Percentiles rank a stretch among this genome's conserved stretches.
Evolutionary conservation across 2,888 invertebrate species (phyloP).

Genomic region (Cordylochernes scorpioides): DNA sequence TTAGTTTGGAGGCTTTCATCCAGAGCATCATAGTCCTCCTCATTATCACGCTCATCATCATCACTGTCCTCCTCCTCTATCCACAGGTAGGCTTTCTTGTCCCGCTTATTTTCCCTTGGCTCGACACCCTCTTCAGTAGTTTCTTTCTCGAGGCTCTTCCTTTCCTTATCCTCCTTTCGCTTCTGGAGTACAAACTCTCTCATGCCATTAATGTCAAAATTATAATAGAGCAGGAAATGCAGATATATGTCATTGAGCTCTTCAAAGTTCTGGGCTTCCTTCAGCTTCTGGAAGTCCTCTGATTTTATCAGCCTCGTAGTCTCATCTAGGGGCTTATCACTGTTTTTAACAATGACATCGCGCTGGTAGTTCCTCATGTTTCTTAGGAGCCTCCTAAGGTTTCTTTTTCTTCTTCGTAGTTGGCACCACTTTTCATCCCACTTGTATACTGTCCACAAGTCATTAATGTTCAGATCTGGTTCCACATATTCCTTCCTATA

Average conservation of each 20-base stretch:
- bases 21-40: too few relatives aligned
- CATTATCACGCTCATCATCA: too few relatives aligned
- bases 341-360: slow-evolving; percentile 48
- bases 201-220: slow-evolving; percentile 53
- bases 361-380: slow-evolving; percentile 77
- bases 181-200: slow-evolving; percentile 33
- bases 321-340: slow-evolving; percentile 56
- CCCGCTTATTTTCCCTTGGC: slow-evolving; percentile 21
- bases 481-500: slow-evolving; percentile 93
- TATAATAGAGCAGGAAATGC: slow-evolving; percentile 76
- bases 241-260: slow-evolving; percentile 75
- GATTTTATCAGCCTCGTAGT: slow-evolving; percentile 53
- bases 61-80: too few relatives aligned
- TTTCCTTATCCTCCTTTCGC: too few relatives aligned
- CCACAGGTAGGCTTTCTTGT: too few relatives aligned
- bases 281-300: slow-evolving; percentile 46
- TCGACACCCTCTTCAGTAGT: slow-evolving; percentile 38
- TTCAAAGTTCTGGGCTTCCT: slow-evolving; percentile 51
- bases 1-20: too few relatives aligned
- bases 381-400: slow-evolving; percentile 48
- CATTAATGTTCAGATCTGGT: slow-evolving; percentile 73
- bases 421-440: slow-evolving; percentile 88
- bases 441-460: slow-evolving; percentile 91
- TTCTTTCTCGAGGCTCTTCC: too few relatives aligned
- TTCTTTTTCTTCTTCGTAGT: slow-evolving; percentile 52